These are phyloP conservation scores for Drosophila busckii DNA, from an alignment of 1,140 invertebrate genomes.

Conservation along the genomic window DNA sequence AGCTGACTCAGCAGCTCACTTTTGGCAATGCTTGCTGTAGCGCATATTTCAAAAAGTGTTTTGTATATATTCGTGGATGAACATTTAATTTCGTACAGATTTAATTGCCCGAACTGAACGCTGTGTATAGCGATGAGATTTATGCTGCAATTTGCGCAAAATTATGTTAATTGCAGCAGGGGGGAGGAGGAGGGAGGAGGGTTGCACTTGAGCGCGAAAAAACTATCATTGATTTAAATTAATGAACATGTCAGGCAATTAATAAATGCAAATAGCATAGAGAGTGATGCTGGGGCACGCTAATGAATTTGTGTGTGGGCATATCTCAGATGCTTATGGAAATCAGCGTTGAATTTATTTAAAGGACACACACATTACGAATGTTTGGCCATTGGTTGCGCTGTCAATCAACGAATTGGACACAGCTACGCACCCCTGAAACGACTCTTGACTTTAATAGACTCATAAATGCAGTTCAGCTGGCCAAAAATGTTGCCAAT, in stretches of 20 bases:
- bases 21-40: conserved; percentile 14
- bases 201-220: conserved; percentile 46
- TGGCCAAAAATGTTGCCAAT: conserved; percentile 57
- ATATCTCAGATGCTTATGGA: too few relatives aligned
- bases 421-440: conserved; percentile 8
- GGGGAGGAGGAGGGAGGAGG: conserved; percentile 2
- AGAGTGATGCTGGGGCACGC: neutral
- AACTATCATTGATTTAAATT: conserved; percentile 78
- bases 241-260: conserved; percentile 78
- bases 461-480: conserved; percentile 59
- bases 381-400: conserved; percentile 35
- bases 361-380: too few relatives aligned
- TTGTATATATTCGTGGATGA: conserved; percentile 22
- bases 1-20: neutral
- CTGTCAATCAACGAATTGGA: conserved; percentile 54
- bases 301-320: conserved; percentile 11
- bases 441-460: conserved; percentile 51
- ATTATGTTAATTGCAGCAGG: conserved; percentile 63
- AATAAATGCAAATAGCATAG: conserved; percentile 76
- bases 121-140: conserved; percentile 66
- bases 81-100: conserved; percentile 56
- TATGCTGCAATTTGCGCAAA: conserved; percentile 68
- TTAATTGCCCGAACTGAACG: conserved; percentile 61
- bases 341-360: too few relatives aligned
- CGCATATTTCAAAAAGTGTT: too few relatives aligned